Conservation (phyloP, 2,797 vertebrate genomes). For the Sebastes vulpes region DNA sequence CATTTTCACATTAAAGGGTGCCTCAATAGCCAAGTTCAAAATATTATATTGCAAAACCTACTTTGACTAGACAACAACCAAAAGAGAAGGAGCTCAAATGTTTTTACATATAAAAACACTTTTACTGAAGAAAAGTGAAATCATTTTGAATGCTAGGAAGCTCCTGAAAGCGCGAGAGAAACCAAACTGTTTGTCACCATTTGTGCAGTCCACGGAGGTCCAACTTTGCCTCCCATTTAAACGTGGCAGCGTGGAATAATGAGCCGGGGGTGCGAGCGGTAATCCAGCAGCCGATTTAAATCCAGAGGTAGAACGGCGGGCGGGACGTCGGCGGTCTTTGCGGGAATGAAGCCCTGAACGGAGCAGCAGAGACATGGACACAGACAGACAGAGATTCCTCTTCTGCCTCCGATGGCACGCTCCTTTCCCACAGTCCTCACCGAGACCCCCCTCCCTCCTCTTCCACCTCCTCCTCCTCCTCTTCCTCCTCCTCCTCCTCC, state of each 20-base stretch:
- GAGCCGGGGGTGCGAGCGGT: slow-evolving; percentile 69
- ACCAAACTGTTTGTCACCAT: slow-evolving; percentile 78
- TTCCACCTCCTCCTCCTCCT: slow-evolving; percentile 32
- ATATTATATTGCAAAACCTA: slow-evolving; percentile 58
- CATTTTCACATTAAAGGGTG: slow-evolving; percentile 61
- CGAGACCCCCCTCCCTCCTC: slow-evolving; percentile 52
- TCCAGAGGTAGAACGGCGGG: slow-evolving; percentile 81
- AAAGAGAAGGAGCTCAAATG: slow-evolving; percentile 46
- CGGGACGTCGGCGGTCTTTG: slow-evolving; percentile 64
- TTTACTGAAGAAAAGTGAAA: slow-evolving; percentile 68
- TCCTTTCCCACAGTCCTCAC: slow-evolving; percentile 81
- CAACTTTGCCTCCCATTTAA: slow-evolving; percentile 86
- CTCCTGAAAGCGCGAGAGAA: slow-evolving; percentile 58
- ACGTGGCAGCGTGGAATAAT: slow-evolving; percentile 63
- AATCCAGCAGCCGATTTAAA: slow-evolving; percentile 81
- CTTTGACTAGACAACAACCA: slow-evolving; percentile 48
- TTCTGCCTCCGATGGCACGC: slow-evolving; percentile 85
- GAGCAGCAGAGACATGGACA: slow-evolving; percentile 80
- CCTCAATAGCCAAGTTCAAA: slow-evolving; percentile 57
- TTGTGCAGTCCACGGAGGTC: slow-evolving; percentile 75
- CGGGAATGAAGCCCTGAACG: slow-evolving; percentile 67
- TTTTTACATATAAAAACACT: slow-evolving; percentile 80
- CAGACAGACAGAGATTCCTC: slow-evolving; percentile 80
- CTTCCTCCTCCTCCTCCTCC: slow-evolving; percentile 45
- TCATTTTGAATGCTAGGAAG: slow-evolving; percentile 69